A percentile compares a stretch with the other conserved stretches of the same genome.
These are phyloP conservation scores for Clepsis dumicolana DNA, from an alignment of 2,888 invertebrate species.

Conservation along the genomic window DNA sequence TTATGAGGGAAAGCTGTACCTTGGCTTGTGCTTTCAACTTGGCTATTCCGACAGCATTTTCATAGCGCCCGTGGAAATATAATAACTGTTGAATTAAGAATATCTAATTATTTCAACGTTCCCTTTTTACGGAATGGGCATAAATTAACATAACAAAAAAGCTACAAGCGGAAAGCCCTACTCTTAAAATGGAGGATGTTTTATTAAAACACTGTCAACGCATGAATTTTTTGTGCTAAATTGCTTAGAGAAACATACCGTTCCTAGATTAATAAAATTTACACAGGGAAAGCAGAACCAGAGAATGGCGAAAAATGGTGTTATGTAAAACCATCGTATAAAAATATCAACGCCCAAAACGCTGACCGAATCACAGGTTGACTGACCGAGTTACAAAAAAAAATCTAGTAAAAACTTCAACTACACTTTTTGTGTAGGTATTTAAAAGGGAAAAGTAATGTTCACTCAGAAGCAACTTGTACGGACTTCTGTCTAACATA, in stretches of 20 bases:
- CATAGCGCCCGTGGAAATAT: conserved; percentile 10
- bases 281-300: neutral
- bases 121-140: conserved; percentile 23
- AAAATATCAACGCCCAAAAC: neutral
- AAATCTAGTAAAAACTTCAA: neutral
- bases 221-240: conserved; percentile 15
- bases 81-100: conserved; percentile 30
- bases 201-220: conserved; percentile 12
- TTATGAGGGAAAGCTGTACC: conserved; percentile 32
- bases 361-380: neutral
- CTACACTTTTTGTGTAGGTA: neutral
- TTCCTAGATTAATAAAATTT: conserved; percentile 17
- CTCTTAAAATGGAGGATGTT: conserved; percentile 7
- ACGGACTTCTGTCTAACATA: neutral
- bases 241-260: conserved; percentile 5
- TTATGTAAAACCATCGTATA: neutral
- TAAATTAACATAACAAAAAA: conserved; percentile 33
- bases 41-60: conserved; percentile 24
- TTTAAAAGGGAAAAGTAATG: neutral
- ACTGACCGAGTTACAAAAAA: neutral
- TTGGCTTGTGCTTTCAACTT: conserved; percentile 20
- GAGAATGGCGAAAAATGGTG: neutral
- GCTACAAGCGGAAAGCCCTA: neutral
- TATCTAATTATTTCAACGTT: conserved; percentile 18
- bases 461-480: neutral